Conservation (phyloP, 2,113 vertebrate genomes). For the Ceuthmochares aereus region DNA sequence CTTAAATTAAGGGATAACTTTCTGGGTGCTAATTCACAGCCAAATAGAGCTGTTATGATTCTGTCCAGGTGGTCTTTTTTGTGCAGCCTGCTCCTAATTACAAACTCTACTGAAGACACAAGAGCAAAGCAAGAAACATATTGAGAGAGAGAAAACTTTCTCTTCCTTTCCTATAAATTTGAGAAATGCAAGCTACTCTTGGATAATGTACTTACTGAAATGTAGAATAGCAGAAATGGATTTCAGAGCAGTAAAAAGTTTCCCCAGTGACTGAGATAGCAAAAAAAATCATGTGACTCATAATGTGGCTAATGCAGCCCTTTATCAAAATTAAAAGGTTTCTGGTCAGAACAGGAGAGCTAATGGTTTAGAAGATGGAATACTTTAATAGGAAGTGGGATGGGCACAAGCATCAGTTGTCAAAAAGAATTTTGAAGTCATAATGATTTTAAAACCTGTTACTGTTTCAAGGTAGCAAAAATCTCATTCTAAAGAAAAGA, state of each 20-base stretch:
- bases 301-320: neutral
- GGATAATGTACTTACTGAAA: neutral
- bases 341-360: neutral
- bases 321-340: neutral
- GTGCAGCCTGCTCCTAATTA: neutral
- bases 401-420: neutral
- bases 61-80: neutral
- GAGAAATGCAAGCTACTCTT: neutral
- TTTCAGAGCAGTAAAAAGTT: neutral
- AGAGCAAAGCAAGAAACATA: neutral
- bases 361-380: neutral
- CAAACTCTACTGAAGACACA: neutral
- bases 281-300: neutral
- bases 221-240: neutral
- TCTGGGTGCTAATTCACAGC: neutral
- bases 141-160: neutral
- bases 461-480: neutral
- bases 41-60: neutral
- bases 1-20: neutral
- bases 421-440: neutral
- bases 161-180: neutral
- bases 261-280: neutral
- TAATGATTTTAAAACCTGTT: neutral
- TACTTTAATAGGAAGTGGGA: neutral
- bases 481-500: neutral